These are phyloP conservation scores for Anthopleura xanthogrammica DNA, from an alignment of 92 coral and sea anemone genomes.

Conservation along the genomic window DNA sequence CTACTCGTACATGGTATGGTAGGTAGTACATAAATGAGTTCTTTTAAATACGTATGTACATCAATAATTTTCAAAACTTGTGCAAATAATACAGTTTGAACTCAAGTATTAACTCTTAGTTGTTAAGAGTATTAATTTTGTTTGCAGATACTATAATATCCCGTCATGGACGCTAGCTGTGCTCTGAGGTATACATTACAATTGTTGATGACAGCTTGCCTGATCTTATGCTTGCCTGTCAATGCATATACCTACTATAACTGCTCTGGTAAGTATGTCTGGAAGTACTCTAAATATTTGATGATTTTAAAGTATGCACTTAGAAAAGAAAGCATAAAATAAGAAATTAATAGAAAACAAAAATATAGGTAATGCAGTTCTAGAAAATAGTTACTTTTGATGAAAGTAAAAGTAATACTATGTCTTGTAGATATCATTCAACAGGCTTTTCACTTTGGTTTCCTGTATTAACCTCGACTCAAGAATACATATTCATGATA, in stretches of 20 bases:
- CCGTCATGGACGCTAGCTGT: background rate
- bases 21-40: background rate
- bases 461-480: too few relatives aligned
- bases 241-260: slow-evolving; percentile 22
- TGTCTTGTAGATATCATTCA: too few relatives aligned
- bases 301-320: too few relatives aligned
- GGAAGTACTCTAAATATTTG: background rate
- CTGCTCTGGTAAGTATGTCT: slow-evolving; percentile 17
- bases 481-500: too few relatives aligned
- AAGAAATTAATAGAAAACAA: background rate
- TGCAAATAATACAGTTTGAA: background rate
- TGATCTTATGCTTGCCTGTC: slow-evolving; percentile 8
- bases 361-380: too few relatives aligned
- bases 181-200: background rate
- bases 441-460: too few relatives aligned
- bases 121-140: background rate
- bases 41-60: too few relatives aligned
- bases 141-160: background rate
- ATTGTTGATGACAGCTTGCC: slow-evolving; percentile 3
- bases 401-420: too few relatives aligned
- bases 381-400: too few relatives aligned
- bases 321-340: too few relatives aligned
- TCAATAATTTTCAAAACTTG: too few relatives aligned
- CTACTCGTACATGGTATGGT: background rate
- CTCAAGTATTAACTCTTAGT: background rate